A percentile compares a stretch with the other conserved stretches of the same genome.
Evolutionary conservation across 2,113 vertebrate genomes (phyloP).

Genomic region (Alethe diademata): DNA sequence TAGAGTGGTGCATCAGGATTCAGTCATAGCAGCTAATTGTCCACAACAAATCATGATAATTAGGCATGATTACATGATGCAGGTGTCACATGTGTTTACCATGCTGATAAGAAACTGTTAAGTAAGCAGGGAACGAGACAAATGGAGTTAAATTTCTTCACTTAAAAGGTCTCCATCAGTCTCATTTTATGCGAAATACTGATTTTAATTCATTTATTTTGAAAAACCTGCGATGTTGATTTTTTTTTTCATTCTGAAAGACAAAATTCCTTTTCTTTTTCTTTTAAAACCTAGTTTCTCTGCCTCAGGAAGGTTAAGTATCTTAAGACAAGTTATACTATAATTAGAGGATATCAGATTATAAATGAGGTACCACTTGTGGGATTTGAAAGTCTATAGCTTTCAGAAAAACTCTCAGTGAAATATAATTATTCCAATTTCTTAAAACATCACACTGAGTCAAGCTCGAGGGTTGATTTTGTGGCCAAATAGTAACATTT

Average conservation of each 20-base stretch:
- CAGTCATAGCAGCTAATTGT: background rate
- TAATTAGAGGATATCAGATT: constrained; percentile 8
- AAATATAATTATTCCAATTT: constrained; percentile 16
- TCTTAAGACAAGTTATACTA: background rate
- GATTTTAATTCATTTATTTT: background rate
- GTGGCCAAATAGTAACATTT: constrained; percentile 22
- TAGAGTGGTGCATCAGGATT: background rate
- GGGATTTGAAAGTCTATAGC: constrained; percentile 2
- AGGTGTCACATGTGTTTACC: background rate
- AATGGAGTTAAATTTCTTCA: background rate
- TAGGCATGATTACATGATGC: background rate
- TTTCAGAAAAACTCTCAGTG: constrained; percentile 3
- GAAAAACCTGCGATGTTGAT: background rate
- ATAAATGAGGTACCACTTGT: background rate
- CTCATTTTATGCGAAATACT: background rate
- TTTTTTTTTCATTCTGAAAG: background rate
- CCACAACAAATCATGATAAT: background rate
- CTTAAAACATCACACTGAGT: constrained; percentile 1
- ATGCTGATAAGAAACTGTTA: background rate
- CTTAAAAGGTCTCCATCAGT: background rate
- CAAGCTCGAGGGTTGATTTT: background rate
- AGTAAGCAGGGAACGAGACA: background rate
- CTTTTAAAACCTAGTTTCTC: background rate
- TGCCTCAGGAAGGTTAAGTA: background rate
- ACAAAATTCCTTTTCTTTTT: background rate